A percentile compares a stretch with the other conserved stretches of the same genome.
phyloP scores from a whole-genome alignment of 1,140 invertebrate species.

The Doryteuthis pealeii region DNA sequence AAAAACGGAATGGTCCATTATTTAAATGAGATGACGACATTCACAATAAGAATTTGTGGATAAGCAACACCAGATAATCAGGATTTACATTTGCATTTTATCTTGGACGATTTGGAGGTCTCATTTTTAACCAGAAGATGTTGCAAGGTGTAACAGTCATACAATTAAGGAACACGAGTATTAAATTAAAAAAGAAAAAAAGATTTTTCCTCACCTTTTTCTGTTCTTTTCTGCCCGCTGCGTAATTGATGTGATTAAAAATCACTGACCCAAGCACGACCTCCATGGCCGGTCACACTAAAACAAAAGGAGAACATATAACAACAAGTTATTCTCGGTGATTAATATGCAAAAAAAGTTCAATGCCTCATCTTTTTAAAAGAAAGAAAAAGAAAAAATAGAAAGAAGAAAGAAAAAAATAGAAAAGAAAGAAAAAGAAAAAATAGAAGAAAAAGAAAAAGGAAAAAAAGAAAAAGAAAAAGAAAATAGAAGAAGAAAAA shows the following conservation, averaged over 20 bases:
- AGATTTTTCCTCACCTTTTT: constrained; percentile 62
- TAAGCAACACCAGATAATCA: no score
- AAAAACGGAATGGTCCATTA: no score
- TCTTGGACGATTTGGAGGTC: no score
- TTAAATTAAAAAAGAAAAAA: no score
- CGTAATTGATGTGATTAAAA: constrained; percentile 88
- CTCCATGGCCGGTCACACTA: constrained; percentile 71
- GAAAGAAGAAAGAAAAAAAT: no score
- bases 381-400: background rate
- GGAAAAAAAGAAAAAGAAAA: no score
- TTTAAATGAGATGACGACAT: no score
- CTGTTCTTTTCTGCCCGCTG: constrained; percentile 81
- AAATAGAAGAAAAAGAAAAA: background rate
- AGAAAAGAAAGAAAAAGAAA: background rate
- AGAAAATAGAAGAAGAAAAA: background rate
- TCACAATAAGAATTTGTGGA: no score
- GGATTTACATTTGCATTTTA: no score
- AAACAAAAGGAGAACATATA: constrained; percentile 5
- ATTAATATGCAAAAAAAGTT: background rate
- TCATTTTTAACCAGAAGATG: no score
- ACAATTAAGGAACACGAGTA: no score
- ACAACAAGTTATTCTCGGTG: background rate
- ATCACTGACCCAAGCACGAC: constrained; percentile 88
- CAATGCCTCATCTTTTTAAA: background rate
- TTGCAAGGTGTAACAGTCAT: no score